Evolutionary conservation across 2,888 invertebrate genomes (phyloP).

Genomic region (Lordiphosa andalusiaca): DNA sequence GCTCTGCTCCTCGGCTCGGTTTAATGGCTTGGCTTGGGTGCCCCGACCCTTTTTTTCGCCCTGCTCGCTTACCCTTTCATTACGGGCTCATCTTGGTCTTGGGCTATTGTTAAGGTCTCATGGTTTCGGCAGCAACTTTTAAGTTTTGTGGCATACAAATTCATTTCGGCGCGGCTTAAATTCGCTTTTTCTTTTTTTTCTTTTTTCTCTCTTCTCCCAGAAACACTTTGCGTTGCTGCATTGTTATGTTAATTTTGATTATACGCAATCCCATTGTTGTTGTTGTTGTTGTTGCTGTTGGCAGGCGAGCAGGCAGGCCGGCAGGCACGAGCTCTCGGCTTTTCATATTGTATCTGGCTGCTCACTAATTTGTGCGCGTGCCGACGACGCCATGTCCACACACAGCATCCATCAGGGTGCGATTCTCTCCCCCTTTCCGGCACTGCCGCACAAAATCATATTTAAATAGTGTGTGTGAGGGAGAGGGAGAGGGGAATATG

Average conservation of each 20-base stretch:
- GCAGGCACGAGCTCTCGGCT: slow-evolving; percentile 56
- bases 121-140: slow-evolving; percentile 30
- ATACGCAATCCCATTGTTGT: slow-evolving; percentile 53
- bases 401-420: slow-evolving; percentile 30
- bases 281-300: slow-evolving; percentile 34
- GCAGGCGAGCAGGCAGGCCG: slow-evolving; percentile 13
- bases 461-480: slow-evolving; percentile 55
- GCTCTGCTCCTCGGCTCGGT: slow-evolving; percentile 23
- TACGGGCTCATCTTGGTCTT: slow-evolving; percentile 41
- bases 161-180: slow-evolving; percentile 49
- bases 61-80: slow-evolving; percentile 60
- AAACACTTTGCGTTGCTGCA: slow-evolving; percentile 45
- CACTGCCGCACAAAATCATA: slow-evolving; percentile 43
- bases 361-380: slow-evolving; percentile 71
- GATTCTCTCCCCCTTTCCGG: slow-evolving; percentile 8
- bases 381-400: slow-evolving; percentile 40
- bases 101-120: slow-evolving; percentile 26
- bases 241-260: slow-evolving; percentile 70
- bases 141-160: slow-evolving; percentile 54
- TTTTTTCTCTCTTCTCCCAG: slow-evolving; percentile 28
- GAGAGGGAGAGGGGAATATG: slow-evolving; percentile 36
- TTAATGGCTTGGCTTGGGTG: slow-evolving; percentile 44
- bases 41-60: background rate
- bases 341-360: slow-evolving; percentile 49
- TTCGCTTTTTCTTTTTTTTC: slow-evolving; percentile 21